Percentiles rank a stretch among this genome's conserved stretches.
These are phyloP conservation scores for Rhadinocentrus ornatus DNA, from an alignment of 2,797 vertebrate species.

Conservation along the genomic window DNA sequence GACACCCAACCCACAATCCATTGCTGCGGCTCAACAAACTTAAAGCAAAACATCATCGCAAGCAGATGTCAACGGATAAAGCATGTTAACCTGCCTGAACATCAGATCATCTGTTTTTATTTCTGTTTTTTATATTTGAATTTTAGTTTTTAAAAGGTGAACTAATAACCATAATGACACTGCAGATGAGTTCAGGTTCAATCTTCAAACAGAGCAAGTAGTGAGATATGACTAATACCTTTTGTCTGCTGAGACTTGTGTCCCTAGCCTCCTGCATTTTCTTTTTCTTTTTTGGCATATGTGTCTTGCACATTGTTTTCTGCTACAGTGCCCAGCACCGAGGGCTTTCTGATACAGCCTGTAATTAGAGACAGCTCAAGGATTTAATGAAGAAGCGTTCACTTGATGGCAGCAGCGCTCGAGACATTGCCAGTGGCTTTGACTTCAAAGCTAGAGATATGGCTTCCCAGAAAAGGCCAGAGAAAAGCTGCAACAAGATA, in stretches of 20 bases:
- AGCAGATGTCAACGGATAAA: conserved; percentile 28
- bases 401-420: conserved; percentile 71
- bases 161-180: conserved; percentile 13
- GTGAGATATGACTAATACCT: conserved; percentile 21
- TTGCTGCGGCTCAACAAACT: conserved; percentile 63
- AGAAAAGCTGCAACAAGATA: conserved; percentile 84
- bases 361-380: conserved; percentile 81
- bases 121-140: neutral
- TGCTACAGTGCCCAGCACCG: conserved; percentile 54
- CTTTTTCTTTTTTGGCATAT: conserved; percentile 52
- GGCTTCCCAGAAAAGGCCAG: conserved; percentile 75
- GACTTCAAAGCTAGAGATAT: conserved; percentile 87
- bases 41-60: conserved; percentile 35
- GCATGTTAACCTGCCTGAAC: conserved; percentile 7
- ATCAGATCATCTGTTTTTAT: neutral
- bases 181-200: conserved; percentile 20
- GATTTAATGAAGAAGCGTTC: conserved; percentile 81
- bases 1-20: conserved; percentile 79
- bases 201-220: conserved; percentile 21
- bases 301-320: conserved; percentile 68
- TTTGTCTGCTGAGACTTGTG: conserved; percentile 22
- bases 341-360: conserved; percentile 60
- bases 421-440: conserved; percentile 82
- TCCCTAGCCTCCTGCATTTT: conserved; percentile 23
- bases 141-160: neutral